Evolutionary conservation across 2,113 vertebrate species (phyloP).

Genomic region (Menidia beryllina): DNA sequence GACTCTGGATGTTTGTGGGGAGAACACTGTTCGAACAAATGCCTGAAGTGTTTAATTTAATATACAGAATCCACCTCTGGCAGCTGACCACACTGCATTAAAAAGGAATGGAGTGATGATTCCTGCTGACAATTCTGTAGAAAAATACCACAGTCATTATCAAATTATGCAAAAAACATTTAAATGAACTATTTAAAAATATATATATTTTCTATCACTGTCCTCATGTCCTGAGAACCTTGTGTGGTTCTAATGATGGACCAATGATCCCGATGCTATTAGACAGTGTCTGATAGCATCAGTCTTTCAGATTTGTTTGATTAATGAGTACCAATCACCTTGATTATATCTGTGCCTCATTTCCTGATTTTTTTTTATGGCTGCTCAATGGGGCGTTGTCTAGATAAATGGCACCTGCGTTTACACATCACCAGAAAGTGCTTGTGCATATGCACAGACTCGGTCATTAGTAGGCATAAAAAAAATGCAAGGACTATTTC

Average conservation of each 20-base stretch:
- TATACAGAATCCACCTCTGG: constrained; percentile 55
- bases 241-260: not conserved
- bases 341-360: constrained; percentile 74
- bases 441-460: not conserved
- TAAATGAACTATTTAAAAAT: too few species aligned
- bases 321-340: constrained; percentile 59
- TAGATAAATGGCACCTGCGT: constrained; percentile 61
- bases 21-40: constrained; percentile 60
- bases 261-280: constrained; percentile 20
- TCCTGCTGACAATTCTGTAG: constrained; percentile 28
- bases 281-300: constrained; percentile 40
- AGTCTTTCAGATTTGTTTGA: constrained; percentile 59
- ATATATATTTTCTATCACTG: too few species aligned
- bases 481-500: constrained; percentile 13
- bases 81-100: constrained; percentile 48
- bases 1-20: constrained; percentile 27
- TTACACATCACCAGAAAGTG: constrained; percentile 11
- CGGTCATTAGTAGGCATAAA: not conserved
- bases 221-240: constrained; percentile 7
- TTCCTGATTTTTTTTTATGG: constrained; percentile 65
- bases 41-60: constrained; percentile 57
- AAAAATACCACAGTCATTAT: constrained; percentile 5
- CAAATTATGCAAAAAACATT: not conserved
- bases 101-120: constrained; percentile 43
- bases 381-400: constrained; percentile 64